phyloP scores from a whole-genome alignment of 2,797 vertebrate species.

The Clarias fuscus region DNA sequence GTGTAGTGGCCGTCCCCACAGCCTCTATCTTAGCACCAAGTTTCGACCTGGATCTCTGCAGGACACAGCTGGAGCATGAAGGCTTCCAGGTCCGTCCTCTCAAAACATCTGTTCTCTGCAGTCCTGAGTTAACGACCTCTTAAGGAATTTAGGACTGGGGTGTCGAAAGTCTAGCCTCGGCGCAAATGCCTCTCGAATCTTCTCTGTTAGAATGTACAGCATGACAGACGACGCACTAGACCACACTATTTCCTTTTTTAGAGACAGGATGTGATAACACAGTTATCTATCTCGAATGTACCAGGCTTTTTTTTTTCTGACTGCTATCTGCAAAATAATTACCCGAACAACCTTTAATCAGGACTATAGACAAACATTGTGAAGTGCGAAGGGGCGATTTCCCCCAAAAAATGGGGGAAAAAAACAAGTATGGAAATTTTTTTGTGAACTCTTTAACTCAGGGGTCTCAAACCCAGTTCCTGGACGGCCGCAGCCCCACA shows the following conservation, averaged over 20 bases:
- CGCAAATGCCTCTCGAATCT: neutral
- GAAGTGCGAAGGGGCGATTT: neutral
- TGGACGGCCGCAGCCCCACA: no score
- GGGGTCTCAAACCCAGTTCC: no score
- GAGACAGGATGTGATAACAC: neutral
- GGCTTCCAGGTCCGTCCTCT: constrained; percentile 71
- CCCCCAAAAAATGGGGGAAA: neutral
- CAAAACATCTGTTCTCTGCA: neutral
- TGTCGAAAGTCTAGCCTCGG: neutral
- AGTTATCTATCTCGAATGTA: neutral
- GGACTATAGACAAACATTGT: neutral
- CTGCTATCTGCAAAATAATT: neutral
- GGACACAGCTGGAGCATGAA: constrained; percentile 62
- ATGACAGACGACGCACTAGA: neutral
- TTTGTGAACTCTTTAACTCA: neutral
- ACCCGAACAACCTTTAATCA: neutral
- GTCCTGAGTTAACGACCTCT: no score
- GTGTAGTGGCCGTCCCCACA: constrained; percentile 64
- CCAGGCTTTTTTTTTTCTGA: neutral
- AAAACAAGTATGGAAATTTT: neutral
- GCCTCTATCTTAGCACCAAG: constrained; percentile 63
- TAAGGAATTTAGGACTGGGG: neutral
- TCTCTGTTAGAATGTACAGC: neutral
- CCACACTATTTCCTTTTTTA: neutral
- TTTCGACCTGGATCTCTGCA: constrained; percentile 71